Base-by-base conservation (phyloP, 2,113 vertebrate species). In the Lates calcarifer region DNA sequence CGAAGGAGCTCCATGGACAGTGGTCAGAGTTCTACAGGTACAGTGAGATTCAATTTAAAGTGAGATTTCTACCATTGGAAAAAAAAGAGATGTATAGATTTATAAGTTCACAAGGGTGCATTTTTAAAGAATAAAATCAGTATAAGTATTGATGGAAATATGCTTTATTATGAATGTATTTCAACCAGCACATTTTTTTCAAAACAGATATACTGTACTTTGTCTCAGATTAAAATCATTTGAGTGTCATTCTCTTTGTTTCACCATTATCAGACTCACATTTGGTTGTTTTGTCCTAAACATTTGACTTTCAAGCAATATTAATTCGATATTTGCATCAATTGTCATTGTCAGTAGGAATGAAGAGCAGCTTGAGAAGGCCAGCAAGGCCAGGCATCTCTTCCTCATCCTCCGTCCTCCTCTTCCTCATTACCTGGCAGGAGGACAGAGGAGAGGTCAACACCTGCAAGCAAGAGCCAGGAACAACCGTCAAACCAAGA, bases 11-110 rank as follows among this genome's bases (percentile, higher is more conserved):
- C 78, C 77, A 93, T 67, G 45, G 92, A 81, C 9, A 77, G 33
- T 57, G 39, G 90, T 24, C 92, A 94, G 35, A 84, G 77, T 29
- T 55, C 68, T 69, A 79, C 94, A 95, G 95, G 96, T 96, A 94
- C 61, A 5, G 1, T 14, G 2, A 17, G 47, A 31, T 71, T 24
- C 17, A 2, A 11, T 41, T 41, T 24, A 51, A n/a, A 47, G 51
- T 3, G 13, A 29, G 13, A 6, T 45, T 43, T 45, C 9, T 65
- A 43, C 13, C 47, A 22, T 4, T 3, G n/a, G 41, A 8, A 15
- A 4, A 20, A 20, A 18, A 18, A 47, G n/a, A 1, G 24, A 24
- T 24, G 12, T 26, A 4, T 55, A 22, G 20, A 49, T 3, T 49
- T 9, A 14, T 22, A 22, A 49, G 20, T 49, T 49, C 39, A 41